Base-by-base conservation (phyloP, 2,888 invertebrate species). In the Torymus texanus region DNA sequence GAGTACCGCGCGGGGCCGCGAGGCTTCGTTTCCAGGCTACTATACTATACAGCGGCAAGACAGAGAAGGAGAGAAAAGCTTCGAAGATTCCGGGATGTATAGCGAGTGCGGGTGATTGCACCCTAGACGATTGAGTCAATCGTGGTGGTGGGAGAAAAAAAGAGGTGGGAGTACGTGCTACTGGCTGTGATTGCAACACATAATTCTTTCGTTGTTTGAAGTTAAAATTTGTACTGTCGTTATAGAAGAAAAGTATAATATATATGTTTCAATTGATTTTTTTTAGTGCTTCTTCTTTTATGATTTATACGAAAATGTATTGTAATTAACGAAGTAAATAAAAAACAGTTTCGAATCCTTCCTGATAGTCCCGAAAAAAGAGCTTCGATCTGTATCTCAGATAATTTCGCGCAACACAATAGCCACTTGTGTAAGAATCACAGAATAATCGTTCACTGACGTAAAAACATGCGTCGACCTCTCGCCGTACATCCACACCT, bases 41-140 rank as follows among this genome's bases (percentile, higher is more conserved):
- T 14, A 8, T 11, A 13, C 65, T 55, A 16, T 29, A 29, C 29
- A 8, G 41, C 2, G 2, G 41, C 41, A 8, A 41, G 41, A 41
- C 8, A 41, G 41, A 29, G 29, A 29, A 3, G 10, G 41, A 41
- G 41, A 41, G 41, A 8, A 41, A 41, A 41, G 41, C 41, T 41
- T 16, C 68, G 29, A 70, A 65, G 59, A 70, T 74, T 51, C 29
- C 51, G 1, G 4, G n/a, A 16, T n/a, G 29, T 55, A 16, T 10
- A 12, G 1, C 24, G 4, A 11, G 10, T 5, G 1, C 14, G 58
- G n/a, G 50, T 55, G 51, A 78, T 63, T 62, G 13, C 16, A 62
- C 62, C 62, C 61, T 5, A 51, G 68, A 55, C 41, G 56, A 67
- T 79, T 61, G 55, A 29, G 53, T 55, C 50, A 63, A 75, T 78